A percentile compares a stretch with the other conserved stretches of the same genome.
Evolutionary conservation across 2,113 vertebrate species (phyloP).

Genomic region (Turdus rufiventris): DNA sequence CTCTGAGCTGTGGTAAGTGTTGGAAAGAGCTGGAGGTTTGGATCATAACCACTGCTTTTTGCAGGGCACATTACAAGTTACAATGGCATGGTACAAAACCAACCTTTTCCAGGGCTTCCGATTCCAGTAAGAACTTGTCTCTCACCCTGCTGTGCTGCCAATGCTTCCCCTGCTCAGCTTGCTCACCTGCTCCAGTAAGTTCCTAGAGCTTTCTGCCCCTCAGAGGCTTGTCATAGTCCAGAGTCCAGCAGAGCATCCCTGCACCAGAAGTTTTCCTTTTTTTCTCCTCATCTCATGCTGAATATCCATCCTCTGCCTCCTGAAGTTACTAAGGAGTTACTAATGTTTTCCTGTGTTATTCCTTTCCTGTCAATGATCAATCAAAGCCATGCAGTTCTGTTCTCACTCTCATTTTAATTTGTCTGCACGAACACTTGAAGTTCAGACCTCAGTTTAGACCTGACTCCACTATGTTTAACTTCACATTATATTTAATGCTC

Average conservation of each 20-base stretch:
- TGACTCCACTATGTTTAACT: background rate
- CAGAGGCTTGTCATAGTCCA: background rate
- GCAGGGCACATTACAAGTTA: fast-evolving
- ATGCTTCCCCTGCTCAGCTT: background rate
- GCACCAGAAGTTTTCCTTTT: background rate
- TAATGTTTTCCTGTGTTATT: background rate
- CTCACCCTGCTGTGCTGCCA: background rate
- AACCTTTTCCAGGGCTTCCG: background rate
- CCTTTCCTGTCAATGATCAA: background rate
- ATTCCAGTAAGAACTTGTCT: background rate
- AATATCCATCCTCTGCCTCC: background rate
- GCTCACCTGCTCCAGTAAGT: background rate
- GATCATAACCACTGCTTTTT: background rate
- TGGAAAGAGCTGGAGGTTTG: background rate
- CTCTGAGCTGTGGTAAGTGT: background rate
- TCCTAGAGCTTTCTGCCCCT: background rate
- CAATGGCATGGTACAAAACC: background rate
- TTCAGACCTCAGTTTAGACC: background rate
- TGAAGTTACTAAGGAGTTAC: background rate
- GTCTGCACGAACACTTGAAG: background rate
- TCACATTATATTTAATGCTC: background rate
- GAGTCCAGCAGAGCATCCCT: background rate
- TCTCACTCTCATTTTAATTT: background rate
- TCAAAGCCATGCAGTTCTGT: background rate
- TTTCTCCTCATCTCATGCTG: background rate